Conservation (phyloP, 2,113 vertebrate species). For the Gasterosteus aculeatus region DNA sequence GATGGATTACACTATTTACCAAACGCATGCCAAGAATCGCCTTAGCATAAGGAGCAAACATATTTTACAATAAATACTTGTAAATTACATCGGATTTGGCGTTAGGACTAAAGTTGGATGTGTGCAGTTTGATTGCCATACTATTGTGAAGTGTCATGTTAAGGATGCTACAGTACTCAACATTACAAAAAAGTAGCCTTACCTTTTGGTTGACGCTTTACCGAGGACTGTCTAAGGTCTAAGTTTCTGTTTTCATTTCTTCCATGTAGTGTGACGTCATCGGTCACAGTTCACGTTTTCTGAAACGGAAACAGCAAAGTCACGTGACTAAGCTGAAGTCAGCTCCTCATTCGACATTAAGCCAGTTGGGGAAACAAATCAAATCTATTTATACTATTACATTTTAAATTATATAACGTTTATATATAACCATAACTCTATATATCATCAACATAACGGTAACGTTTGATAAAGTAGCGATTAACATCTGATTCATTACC, state of each 20-base stretch:
- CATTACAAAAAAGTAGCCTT: not conserved
- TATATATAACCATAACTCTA: no score
- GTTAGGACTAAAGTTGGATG: not conserved
- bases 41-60: not conserved
- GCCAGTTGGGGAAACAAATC: not conserved
- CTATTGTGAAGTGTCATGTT: no score
- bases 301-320: slow-evolving; percentile 42
- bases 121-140: not conserved
- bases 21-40: not conserved
- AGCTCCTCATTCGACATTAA: not conserved
- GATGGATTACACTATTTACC: not conserved
- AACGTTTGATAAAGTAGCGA: not conserved
- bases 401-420: no score
- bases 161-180: not conserved
- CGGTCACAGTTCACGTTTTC: not conserved
- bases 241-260: slow-evolving; percentile 45
- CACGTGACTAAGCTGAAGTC: slow-evolving; percentile 52
- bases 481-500: not conserved
- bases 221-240: not conserved
- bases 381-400: not conserved
- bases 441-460: not conserved
- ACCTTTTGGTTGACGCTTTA: not conserved
- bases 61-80: not conserved
- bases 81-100: not conserved
- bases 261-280: not conserved